A percentile compares a stretch with the other conserved stretches of the same genome.
Conservation (phyloP, 1,140 invertebrate species). For the Planococcus citri region DNA sequence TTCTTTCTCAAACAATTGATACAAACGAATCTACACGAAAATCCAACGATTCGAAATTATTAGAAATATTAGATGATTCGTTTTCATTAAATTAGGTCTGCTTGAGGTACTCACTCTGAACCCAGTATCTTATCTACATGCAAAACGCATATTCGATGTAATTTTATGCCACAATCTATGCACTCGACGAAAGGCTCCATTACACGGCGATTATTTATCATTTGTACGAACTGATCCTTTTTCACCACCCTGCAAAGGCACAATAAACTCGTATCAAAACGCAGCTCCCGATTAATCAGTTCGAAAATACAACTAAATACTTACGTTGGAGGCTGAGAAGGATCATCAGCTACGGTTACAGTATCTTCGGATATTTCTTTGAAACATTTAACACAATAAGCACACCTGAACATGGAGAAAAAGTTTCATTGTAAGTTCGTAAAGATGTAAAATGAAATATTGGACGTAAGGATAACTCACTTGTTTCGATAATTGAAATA, state of each 20-base stretch:
- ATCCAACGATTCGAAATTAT: no score
- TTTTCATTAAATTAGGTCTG: no score
- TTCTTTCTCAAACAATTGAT: constrained; percentile 93
- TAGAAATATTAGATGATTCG: no score
- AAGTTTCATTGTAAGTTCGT: neutral
- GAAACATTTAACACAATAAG: constrained; percentile 99
- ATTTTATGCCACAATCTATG: constrained; percentile 86
- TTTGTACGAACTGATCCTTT: constrained; percentile 93
- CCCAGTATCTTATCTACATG: constrained; percentile 93
- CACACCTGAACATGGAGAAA: constrained; percentile 71
- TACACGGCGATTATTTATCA: constrained; percentile 98
- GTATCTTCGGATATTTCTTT: constrained; percentile 97
- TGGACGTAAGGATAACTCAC: constrained; percentile 43
- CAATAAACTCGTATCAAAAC: neutral
- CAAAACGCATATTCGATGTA: constrained; percentile 96
- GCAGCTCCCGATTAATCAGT: no score
- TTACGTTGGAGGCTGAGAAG: constrained; percentile 88
- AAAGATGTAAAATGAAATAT: no score
- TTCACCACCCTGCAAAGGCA: constrained; percentile 63
- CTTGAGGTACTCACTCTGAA: constrained; percentile 50
- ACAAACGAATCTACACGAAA: constrained; percentile 61
- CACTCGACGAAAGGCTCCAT: constrained; percentile 94
- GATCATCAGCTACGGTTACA: constrained; percentile 92
- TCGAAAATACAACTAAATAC: constrained; percentile 36
- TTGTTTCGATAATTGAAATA: constrained; percentile 98